Percentiles rank a stretch among this genome's conserved stretches.
Evolutionary conservation across 1,140 invertebrate species (phyloP).

Genomic region (Drosophila tropicalis): DNA sequence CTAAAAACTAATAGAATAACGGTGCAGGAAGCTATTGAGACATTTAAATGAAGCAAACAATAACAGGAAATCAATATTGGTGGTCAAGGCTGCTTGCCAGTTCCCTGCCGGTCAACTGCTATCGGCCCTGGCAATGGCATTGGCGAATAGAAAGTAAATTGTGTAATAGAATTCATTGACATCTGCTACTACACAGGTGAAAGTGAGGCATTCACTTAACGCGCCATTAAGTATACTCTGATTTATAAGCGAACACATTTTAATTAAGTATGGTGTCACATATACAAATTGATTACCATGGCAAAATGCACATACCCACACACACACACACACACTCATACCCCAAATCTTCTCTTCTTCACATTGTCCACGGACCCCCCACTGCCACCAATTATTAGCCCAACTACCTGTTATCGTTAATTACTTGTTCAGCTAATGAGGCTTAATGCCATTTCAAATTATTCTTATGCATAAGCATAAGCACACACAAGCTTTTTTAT

Average conservation of each 20-base stretch:
- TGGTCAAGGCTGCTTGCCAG: slow-evolving; percentile 71
- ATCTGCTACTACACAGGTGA: slow-evolving; percentile 56
- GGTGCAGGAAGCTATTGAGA: slow-evolving; percentile 62
- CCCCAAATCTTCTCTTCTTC: too few relatives aligned
- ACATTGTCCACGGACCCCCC: too few relatives aligned
- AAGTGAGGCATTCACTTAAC: slow-evolving; percentile 62
- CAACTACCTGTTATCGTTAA: slow-evolving; percentile 49
- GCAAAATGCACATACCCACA: not conserved
- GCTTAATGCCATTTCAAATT: slow-evolving; percentile 41
- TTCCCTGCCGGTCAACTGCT: not conserved
- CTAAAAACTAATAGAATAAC: slow-evolving; percentile 43
- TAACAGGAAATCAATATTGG: slow-evolving; percentile 80
- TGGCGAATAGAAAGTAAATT: slow-evolving; percentile 51
- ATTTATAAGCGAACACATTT: slow-evolving; percentile 46
- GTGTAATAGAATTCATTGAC: slow-evolving; percentile 65
- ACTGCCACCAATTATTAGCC: not conserved
- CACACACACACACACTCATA: not conserved
- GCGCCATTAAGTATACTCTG: slow-evolving; percentile 64
- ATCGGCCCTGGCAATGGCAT: slow-evolving; percentile 60
- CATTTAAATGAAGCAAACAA: slow-evolving; percentile 49
- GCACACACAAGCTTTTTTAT: slow-evolving; percentile 12
- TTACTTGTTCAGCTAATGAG: slow-evolving; percentile 42
- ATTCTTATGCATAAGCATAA: slow-evolving; percentile 43
- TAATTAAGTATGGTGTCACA: slow-evolving; percentile 7
- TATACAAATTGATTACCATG: not conserved